These are phyloP conservation scores for Myotis brandtii DNA, from an alignment of 2,113 vertebrate genomes.

Conservation along the genomic window DNA sequence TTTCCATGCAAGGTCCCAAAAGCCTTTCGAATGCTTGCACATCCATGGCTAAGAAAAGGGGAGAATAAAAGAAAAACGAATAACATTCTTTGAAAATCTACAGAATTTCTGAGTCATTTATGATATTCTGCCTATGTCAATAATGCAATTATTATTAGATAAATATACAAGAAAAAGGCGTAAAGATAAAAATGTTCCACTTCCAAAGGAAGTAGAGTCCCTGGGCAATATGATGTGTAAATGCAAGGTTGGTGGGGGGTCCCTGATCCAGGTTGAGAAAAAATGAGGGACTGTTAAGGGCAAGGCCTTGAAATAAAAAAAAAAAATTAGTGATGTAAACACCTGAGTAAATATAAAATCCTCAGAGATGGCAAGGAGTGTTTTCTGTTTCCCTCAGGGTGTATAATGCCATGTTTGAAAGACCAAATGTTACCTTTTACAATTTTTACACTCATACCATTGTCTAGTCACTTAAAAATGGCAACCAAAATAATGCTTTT, in stretches of 20 bases:
- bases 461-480: neutral
- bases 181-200: neutral
- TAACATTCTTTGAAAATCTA: slow-evolving; percentile 50
- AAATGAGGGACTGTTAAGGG: neutral
- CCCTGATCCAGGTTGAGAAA: neutral
- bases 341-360: neutral
- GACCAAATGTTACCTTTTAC: neutral
- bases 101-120: neutral
- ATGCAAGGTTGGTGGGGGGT: neutral
- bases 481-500: neutral
- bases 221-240: neutral
- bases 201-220: neutral
- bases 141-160: slow-evolving; percentile 9
- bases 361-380: neutral
- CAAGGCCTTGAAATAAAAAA: neutral
- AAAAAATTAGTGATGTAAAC: neutral
- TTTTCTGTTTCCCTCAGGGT: neutral
- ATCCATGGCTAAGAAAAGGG: slow-evolving; percentile 92
- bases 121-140: neutral
- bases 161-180: slow-evolving; percentile 9
- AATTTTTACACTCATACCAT: neutral
- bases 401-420: neutral
- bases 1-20: slow-evolving; percentile 99
- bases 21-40: slow-evolving; percentile 98
- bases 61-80: slow-evolving; percentile 68